These are phyloP conservation scores for Antheraea assamensis DNA, from an alignment of 2,888 invertebrate species.

Conservation along the genomic window DNA sequence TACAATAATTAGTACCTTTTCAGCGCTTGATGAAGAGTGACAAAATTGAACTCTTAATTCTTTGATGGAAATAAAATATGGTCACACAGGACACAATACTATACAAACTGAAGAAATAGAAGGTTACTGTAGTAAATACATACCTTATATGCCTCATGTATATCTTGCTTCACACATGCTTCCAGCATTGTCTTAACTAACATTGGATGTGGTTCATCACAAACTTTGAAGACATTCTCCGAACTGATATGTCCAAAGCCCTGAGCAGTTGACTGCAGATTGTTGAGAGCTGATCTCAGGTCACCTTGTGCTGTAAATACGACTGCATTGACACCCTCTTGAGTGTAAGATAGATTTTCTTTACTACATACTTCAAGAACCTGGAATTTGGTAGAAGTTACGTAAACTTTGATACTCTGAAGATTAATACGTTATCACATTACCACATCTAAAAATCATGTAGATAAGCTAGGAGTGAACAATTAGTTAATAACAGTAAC, in stretches of 20 bases:
- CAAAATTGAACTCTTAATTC: too few relatives aligned
- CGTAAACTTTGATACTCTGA: neutral
- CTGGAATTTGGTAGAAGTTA: conserved; percentile 36
- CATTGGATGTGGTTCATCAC: conserved; percentile 99
- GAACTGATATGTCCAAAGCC: conserved; percentile 93
- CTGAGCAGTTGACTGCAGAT: conserved; percentile 95
- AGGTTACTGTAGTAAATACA: neutral
- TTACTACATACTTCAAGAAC: conserved; percentile 70
- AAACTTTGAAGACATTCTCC: conserved; percentile 98
- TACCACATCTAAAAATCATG: too few relatives aligned
- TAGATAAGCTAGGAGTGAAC: too few relatives aligned
- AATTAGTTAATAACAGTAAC: too few relatives aligned
- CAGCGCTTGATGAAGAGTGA: too few relatives aligned
- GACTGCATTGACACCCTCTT: conserved; percentile 97
- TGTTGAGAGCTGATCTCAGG: conserved; percentile 98
- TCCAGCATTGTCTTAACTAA: conserved; percentile 95
- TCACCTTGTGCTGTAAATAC: conserved; percentile 99
- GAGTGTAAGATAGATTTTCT: conserved; percentile 87
- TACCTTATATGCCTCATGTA: conserved; percentile 91
- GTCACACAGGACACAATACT: too few relatives aligned
- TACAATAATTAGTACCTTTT: too few relatives aligned
- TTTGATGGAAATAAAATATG: too few relatives aligned
- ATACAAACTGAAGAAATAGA: too few relatives aligned
- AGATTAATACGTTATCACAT: too few relatives aligned
- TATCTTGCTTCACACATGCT: conserved; percentile 89